Evolutionary conservation across 2,797 vertebrate species (phyloP), one percentile per base, ranked within the genome.

Genomic region (Phoxinus dragarum): DNA sequence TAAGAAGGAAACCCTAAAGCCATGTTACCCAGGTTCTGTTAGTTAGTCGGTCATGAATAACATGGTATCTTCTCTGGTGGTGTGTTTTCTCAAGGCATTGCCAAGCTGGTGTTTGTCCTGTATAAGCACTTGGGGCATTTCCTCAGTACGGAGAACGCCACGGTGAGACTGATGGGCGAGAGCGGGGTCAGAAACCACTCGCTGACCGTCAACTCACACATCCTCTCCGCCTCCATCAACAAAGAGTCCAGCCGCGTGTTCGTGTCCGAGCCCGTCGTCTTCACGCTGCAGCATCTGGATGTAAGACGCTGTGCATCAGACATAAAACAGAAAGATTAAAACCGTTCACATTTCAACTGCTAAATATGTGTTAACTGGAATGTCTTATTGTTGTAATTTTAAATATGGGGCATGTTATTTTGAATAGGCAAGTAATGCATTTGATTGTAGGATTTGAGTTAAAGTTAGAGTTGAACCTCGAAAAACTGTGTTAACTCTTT

Each of bases 221-320:
- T 99, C 94, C 97, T 99, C 89, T 97, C 98, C 0, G 98, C 98
- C 82, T 99, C 98, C 27, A 97, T 99, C 93, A 99, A 98, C 93
- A 99, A 99, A 92, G 98, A 99, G 92, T 99, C 98, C 69, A 99
- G 97, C 94, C 95, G 98, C 2, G 97, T 99, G 86, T 99, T 97
- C 91, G 95, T 99, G 91, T 96, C 97, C 0, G 98, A 99, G 88
- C 98, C 98, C 0, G 97, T 99, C 90, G 94, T 98, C 89, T 99
- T 99, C 91, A 99, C 97, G 0, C 94, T 99, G 91, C 97, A 97
- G 49, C 98, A 99, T 94, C 96, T 99, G 49, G 97, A 99, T 93
- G 98, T 99, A 95, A 99, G 17, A 44, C 68, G 4, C 0, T 27
- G 9, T 73, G n/a, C 16, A 17, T 47, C 14, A 5, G 27, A 19